Percentiles rank a stretch among this genome's conserved stretches.
These are phyloP conservation scores for Delphinus delphis DNA, from an alignment of 2,113 vertebrate genomes.

Conservation along the genomic window DNA sequence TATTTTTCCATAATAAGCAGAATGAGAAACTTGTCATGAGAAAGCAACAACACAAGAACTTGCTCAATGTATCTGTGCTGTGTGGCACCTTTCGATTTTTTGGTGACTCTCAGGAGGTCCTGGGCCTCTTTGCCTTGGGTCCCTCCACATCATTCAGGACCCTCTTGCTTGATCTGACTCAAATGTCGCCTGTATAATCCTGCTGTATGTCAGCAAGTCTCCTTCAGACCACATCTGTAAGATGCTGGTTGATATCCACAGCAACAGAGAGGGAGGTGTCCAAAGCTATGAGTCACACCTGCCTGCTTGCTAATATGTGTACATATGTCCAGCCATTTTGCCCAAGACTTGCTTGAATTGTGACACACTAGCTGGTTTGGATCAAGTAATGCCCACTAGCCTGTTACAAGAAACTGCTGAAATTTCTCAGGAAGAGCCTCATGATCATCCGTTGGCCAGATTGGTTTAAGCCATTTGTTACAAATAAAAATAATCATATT, in stretches of 20 bases:
- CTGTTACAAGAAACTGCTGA: neutral
- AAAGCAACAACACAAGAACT: neutral
- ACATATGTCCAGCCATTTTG: neutral
- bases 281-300: rapidly evolving
- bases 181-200: neutral
- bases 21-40: neutral
- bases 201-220: neutral
- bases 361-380: neutral
- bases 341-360: neutral
- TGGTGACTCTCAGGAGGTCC: neutral
- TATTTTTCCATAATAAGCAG: neutral
- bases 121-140: neutral
- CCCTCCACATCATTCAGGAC: neutral
- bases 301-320: neutral
- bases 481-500: neutral
- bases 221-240: neutral
- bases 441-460: neutral
- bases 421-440: neutral
- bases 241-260: neutral
- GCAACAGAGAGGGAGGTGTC: neutral
- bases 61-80: neutral
- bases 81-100: neutral
- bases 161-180: neutral
- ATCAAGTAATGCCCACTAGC: neutral
- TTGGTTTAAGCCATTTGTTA: neutral